Evolutionary conservation across 2,888 invertebrate species (phyloP).

Genomic region (Drosophila nr. perissopoda): DNA sequence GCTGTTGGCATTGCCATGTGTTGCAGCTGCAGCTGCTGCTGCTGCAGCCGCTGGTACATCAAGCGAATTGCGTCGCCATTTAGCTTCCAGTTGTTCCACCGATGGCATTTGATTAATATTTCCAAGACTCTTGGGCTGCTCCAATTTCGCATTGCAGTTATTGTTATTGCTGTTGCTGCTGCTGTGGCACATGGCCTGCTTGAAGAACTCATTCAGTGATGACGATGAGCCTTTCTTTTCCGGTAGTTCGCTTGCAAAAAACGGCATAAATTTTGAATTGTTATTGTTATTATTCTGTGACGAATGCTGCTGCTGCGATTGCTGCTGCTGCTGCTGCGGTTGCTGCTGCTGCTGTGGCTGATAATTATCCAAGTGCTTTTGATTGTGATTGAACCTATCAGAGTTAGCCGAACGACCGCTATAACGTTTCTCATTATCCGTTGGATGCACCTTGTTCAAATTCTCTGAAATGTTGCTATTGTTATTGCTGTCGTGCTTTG

Average conservation of each 20-base stretch:
- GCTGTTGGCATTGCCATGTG: slow-evolving; percentile 33
- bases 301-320: slow-evolving; percentile 15
- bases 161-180: slow-evolving; percentile 34
- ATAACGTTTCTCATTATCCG: slow-evolving; percentile 55
- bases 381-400: slow-evolving; percentile 61
- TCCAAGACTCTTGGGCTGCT: slow-evolving; percentile 60
- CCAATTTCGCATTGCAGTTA: slow-evolving; percentile 20
- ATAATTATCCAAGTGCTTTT: slow-evolving; percentile 29
- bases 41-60: slow-evolving; percentile 6
- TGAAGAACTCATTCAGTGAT: slow-evolving; percentile 83
- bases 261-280: slow-evolving; percentile 73
- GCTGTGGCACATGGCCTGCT: slow-evolving; percentile 69
- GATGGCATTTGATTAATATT: slow-evolving; percentile 76
- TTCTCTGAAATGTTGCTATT: slow-evolving; percentile 57
- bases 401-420: slow-evolving; percentile 51
- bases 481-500: slow-evolving; percentile 63
- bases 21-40: slow-evolving; percentile 13
- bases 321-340: slow-evolving; percentile 12
- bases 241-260: slow-evolving; percentile 56
- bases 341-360: slow-evolving; percentile 13
- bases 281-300: slow-evolving; percentile 28
- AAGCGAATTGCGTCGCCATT: slow-evolving; percentile 81
- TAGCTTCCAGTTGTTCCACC: slow-evolving; percentile 83
- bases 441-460: slow-evolving; percentile 51
- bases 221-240: slow-evolving; percentile 71